A percentile compares a stretch with the other conserved stretches of the same genome.
Conservation (phyloP, 2,888 invertebrate genomes). For the Stegophylla sp. region DNA sequence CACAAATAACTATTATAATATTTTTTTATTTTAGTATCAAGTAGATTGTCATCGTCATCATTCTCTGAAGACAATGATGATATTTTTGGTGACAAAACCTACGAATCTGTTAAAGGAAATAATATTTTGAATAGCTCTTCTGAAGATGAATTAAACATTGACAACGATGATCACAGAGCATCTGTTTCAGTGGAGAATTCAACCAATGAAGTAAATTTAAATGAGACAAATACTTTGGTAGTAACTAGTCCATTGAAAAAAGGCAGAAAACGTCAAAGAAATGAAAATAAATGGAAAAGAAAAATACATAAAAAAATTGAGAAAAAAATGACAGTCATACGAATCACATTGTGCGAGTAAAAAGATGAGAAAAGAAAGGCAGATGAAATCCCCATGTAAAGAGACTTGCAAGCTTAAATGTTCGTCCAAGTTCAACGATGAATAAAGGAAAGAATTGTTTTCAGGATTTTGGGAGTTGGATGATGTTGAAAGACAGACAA, state of each 20-base stretch:
- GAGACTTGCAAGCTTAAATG: slow-evolving; percentile 55
- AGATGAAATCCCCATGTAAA: slow-evolving; percentile 57
- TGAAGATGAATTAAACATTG: slow-evolving; percentile 29
- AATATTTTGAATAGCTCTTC: background rate
- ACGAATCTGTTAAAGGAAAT: background rate
- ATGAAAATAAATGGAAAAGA: slow-evolving; percentile 41
- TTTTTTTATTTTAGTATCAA: no score
- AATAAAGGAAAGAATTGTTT: slow-evolving; percentile 56
- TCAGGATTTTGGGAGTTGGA: slow-evolving; percentile 57
- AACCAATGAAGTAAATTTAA: slow-evolving; percentile 16
- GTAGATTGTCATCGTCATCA: no score
- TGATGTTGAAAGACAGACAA: slow-evolving; percentile 54
- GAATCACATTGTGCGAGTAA: slow-evolving; percentile 30
- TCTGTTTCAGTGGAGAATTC: slow-evolving; percentile 22
- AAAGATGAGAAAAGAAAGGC: slow-evolving; percentile 44
- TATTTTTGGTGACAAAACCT: slow-evolving; percentile 30
- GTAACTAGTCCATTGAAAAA: slow-evolving; percentile 35
- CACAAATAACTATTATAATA: no score
- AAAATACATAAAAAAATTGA: slow-evolving; percentile 37
- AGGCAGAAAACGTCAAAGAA: slow-evolving; percentile 32
- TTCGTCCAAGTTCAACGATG: slow-evolving; percentile 56
- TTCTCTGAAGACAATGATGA: no score
- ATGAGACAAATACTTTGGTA: background rate
- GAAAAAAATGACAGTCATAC: slow-evolving; percentile 37
- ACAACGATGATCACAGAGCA: slow-evolving; percentile 7